phyloP scores from a whole-genome alignment of 2,797 vertebrate species.

The Muscicapa striata region DNA sequence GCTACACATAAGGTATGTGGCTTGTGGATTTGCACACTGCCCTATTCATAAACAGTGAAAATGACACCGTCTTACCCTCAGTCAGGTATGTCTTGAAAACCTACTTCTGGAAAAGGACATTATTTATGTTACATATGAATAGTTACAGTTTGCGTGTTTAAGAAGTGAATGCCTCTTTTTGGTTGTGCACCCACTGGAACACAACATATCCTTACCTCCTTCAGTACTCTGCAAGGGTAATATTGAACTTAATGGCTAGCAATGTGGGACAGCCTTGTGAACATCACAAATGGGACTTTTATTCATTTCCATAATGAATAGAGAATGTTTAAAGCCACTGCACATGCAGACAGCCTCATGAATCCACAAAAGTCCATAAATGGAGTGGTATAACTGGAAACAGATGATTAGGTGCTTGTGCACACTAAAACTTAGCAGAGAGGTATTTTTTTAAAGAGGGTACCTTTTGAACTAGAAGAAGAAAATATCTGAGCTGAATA shows the following conservation, averaged over 20 bases:
- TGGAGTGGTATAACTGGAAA: conserved; percentile 12
- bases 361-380: conserved; percentile 30
- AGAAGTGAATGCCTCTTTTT: conserved; percentile 53
- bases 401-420: neutral
- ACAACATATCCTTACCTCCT: conserved; percentile 9
- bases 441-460: neutral
- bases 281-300: conserved; percentile 51
- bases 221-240: neutral
- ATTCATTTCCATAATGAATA: conserved; percentile 33
- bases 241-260: neutral
- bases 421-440: neutral
- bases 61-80: conserved; percentile 37
- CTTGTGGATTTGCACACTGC: conserved; percentile 46
- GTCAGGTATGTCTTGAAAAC: conserved; percentile 49
- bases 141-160: conserved; percentile 39
- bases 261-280: conserved; percentile 26
- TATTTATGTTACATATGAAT: conserved; percentile 65
- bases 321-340: neutral
- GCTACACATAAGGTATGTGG: conserved; percentile 37
- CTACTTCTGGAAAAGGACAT: conserved; percentile 58
- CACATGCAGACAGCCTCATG: neutral
- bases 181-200: conserved; percentile 21
- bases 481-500: neutral
- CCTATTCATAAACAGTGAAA: conserved; percentile 54
- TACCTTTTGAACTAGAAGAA: neutral